Base-by-base conservation (phyloP, 2,797 vertebrate species). In the Australoheros facetus region DNA sequence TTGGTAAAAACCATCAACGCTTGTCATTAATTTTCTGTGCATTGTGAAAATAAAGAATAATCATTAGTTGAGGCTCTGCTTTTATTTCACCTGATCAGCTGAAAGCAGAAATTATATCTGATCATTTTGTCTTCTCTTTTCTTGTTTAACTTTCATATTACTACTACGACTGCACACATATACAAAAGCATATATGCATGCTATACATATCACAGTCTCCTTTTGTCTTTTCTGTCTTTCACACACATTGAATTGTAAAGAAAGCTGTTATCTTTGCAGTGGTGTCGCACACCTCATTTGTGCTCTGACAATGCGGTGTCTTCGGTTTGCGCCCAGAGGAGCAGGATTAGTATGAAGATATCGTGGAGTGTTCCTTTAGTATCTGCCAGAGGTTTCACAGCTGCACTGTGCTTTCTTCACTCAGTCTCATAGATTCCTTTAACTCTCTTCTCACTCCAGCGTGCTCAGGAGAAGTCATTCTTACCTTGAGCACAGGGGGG, bases 391-490 rank as follows among this genome's bases (percentile, higher is more conserved):
- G 76, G 81, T 87, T 81, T 76, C 75, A 71, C 69, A 66, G 74
- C 78, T 70, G 57, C 48, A 45, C 73, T 21, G 53, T 71, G 51
- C 45, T 13, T 86, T 79, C 77, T 71, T 62, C 62, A 21, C 75
- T 79, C n/a, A 1, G 32, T 72, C 78, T 79, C 62, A 19, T 11
- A 51, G 62, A 73, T 78, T 78, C 75, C 88, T 87, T 85, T 64
- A 80, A 79, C 66, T 74, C 74, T 80, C 19, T 64, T 71, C 37
- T 73, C 2, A 3, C 54, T 80, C 13, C n/a, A 32, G 56, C 30
- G 1, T 76, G 84, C 83, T 89, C 89, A 84, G 88, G 80, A 80
- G 64, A 87, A 91, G 28, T 74, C 79, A 26, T 86, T 81, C 64
- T 87, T 71, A 87, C 82, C 73, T 85, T 13, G 73, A 82, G 75